Base-by-base conservation (phyloP, 2,888 invertebrate genomes). In the Acleris emargana region DNA sequence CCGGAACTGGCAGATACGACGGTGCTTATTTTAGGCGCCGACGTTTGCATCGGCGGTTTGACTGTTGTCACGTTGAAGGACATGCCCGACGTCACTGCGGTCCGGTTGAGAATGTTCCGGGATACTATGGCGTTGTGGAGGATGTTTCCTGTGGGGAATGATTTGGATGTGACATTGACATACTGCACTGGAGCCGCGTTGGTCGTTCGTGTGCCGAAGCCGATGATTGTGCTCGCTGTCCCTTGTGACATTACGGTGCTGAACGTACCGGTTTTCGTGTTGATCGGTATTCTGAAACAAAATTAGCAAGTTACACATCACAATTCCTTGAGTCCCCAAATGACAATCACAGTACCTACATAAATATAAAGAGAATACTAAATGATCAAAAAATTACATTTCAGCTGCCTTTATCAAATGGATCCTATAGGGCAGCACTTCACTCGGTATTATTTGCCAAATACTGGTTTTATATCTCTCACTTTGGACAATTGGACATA, bases 201-300 rank as follows among this genome's bases (percentile, higher is more conserved):
- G 0, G 88, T 83, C 0, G 91, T 82, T 13, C 91, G 86, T 0
- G 89, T 83, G 1, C 91, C 91, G 73, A 93, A 90, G 7, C 93
- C 92, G 68, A 93, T 90, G 63, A 93, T 88, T 0, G 90, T 85
- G 71, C 87, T 88, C 4, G 87, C 91, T 0, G 91, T 86, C n/a
- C 93, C 93, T 74, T 91, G 91, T 0, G 93, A 91, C 89, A 93
- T 89, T 28, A 91, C 91, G 0, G 91, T 90, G 75, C 91, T 91
- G 73, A 91, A 88, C 47, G 91, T 81, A 2, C 90, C 90, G 0
- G 87, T 77, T 72, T 93, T 92, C 1, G 89, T 80, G 74, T 87
- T 91, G 67, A 91, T 89, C 6, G 93, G 91, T 70, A 93, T 87
- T 54, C 92, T 92, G 57, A 32, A 13, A n/a, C 22, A 50, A 55